Conservation (phyloP, 2,797 vertebrate genomes). For the Syndactyla subalaris region DNA sequence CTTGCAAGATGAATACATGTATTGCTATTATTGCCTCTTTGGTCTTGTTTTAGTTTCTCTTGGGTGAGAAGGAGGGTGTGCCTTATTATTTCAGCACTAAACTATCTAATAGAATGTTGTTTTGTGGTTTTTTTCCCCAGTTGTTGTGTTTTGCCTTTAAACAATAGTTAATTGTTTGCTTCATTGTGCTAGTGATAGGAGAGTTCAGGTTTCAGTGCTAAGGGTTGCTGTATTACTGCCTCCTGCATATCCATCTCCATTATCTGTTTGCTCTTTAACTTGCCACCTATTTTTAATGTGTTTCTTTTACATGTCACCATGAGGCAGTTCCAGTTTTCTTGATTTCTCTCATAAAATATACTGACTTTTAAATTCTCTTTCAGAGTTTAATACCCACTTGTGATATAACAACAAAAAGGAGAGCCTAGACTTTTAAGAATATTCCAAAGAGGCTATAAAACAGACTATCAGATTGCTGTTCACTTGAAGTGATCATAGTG, state of each 20-base stretch:
- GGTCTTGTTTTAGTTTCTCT: neutral
- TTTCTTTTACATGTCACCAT: neutral
- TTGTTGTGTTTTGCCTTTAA: neutral
- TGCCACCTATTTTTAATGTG: neutral
- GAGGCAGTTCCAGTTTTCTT: neutral
- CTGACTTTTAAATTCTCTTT: neutral
- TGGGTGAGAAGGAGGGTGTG: neutral
- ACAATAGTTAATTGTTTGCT: neutral
- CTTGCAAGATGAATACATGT: neutral
- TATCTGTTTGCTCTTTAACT: neutral
- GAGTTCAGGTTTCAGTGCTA: neutral
- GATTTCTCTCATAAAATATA: neutral
- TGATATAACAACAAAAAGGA: neutral
- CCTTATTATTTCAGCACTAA: neutral
- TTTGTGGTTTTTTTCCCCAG: neutral
- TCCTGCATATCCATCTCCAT: neutral
- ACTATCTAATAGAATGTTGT: neutral
- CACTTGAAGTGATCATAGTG: slow-evolving; percentile 5
- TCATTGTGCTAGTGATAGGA: neutral
- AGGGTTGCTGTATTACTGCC: neutral
- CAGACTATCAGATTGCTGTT: neutral
- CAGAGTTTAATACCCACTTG: neutral
- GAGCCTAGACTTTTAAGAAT: neutral
- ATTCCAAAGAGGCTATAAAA: neutral
- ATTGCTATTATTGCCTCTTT: neutral